These are phyloP conservation scores for Otolemur garnettii DNA, from an alignment of 2,113 vertebrate species.

Conservation along the genomic window DNA sequence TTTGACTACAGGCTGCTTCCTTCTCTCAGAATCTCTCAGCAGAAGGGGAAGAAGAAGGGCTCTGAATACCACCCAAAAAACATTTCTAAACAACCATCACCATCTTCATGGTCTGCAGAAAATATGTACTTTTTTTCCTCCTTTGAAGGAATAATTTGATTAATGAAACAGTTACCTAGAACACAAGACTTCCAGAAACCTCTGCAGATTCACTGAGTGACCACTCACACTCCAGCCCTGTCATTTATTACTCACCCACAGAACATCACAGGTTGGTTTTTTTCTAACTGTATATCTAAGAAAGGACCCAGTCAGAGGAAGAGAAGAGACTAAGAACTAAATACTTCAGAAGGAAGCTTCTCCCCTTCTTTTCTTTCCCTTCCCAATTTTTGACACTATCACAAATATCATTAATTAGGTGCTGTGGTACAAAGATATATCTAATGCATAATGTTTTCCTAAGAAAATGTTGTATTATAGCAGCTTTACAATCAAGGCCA, in stretches of 20 bases:
- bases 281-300: not conserved
- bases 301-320: not conserved
- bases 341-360: not conserved
- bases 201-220: not conserved
- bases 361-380: not conserved
- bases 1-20: not conserved
- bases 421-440: not conserved
- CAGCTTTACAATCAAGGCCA: not conserved
- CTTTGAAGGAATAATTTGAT: not conserved
- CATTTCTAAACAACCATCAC: not conserved
- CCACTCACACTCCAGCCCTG: not conserved
- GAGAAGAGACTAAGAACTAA: not conserved
- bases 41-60: not conserved
- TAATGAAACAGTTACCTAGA: not conserved
- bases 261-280: not conserved
- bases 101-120: not conserved
- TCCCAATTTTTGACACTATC: not conserved
- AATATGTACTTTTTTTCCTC: not conserved
- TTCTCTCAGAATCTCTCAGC: not conserved
- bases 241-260: not conserved
- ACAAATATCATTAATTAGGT: not conserved
- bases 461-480: not conserved
- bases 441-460: not conserved
- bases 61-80: not conserved
- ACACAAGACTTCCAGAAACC: not conserved